Percentiles rank a stretch among this genome's conserved stretches.
These are phyloP conservation scores for Aphelenchoides fujianensis DNA, from an alignment of 1,140 invertebrate species.

Conservation along the genomic window DNA sequence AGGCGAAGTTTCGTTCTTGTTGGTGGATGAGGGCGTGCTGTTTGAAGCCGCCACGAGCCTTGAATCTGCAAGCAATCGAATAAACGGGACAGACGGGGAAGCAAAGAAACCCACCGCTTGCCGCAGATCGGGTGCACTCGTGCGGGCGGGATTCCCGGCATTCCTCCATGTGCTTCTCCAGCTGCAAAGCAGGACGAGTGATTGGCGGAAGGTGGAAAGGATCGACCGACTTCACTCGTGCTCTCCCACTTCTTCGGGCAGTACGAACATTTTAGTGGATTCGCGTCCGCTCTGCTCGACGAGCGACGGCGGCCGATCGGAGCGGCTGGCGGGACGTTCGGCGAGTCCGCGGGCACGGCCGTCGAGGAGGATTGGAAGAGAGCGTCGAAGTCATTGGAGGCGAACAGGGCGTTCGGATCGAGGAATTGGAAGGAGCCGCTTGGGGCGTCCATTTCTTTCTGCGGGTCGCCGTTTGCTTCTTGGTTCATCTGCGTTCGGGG, in stretches of 20 bases:
- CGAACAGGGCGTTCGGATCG: not conserved
- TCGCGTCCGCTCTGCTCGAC: too few relatives aligned
- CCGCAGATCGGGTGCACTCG: constrained; percentile 50
- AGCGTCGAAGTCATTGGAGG: too few relatives aligned
- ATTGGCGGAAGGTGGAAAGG: too few relatives aligned
- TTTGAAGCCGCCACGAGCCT: constrained; percentile 57
- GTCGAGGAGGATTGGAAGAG: constrained; percentile 37
- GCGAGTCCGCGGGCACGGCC: too few relatives aligned
- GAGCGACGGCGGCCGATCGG: too few relatives aligned
- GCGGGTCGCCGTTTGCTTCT: too few relatives aligned
- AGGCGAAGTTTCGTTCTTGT: constrained; percentile 57
- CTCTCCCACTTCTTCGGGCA: constrained; percentile 46
- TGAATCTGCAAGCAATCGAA: constrained; percentile 39
- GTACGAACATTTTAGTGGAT: constrained; percentile 40
- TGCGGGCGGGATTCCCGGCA: constrained; percentile 50
- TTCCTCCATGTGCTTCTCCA: constrained; percentile 65
- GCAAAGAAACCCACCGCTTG: constrained; percentile 31
- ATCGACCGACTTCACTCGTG: too few relatives aligned
- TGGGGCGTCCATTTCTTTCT: too few relatives aligned
- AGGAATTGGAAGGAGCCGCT: too few relatives aligned
- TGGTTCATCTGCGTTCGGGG: too few relatives aligned
- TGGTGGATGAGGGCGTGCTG: constrained; percentile 57
- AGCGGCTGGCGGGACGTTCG: too few relatives aligned
- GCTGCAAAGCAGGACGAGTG: constrained; percentile 28
- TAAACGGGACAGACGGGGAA: too few relatives aligned